Base-by-base conservation (phyloP, 2,113 vertebrate species). In the Actenoides lindsayi region DNA sequence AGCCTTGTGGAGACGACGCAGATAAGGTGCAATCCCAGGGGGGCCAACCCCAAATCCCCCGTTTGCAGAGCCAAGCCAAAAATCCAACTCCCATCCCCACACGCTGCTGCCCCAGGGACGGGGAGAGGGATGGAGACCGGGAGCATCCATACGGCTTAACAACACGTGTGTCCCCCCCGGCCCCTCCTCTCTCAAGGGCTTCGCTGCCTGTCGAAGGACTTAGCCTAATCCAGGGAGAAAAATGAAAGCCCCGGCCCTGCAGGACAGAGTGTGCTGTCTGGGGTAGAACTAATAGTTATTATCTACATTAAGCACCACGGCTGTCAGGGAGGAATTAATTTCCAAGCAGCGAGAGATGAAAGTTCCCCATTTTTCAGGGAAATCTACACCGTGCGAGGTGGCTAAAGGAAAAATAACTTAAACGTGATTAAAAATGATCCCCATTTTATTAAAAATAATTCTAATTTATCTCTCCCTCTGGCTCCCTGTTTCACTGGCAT, bases 381-480 rank as follows among this genome's bases (percentile, higher is more conserved):
- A 94, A 93, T 84, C 96, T 64, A 44, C 90, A 20, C 79, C 2
- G 23, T 1, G 17, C 51, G 37, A 68, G 67, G 89, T 31, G 83
- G 88, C 90, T 71, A 20, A 64, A 90, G 94, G 95, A 96, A 95
- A 94, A 96, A 95, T 87, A 94, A 90, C 90, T 89, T 44, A 71
- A 90, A 87, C n/a, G 17, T 73, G 92, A 96, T 96, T 96, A 94
- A 96, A 96, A 97, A 97, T 90, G 93, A 97, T 94, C 89, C 90
- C 84, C 54, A 8, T 91, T 97, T 97, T 96, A 95, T 96, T 96
- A 93, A 96, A 97, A 97, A 89, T 96, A 93, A 97, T 96, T 93
- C 91, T 78, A 86, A 97, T 97, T 94, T 90, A 95, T 97, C 95
- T 97, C 95, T 89, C 90, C 86, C 80, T 78, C 71, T 3, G 10